Evolutionary conservation across 2,888 invertebrate genomes (phyloP).

Genomic region (Ceratothoa steindachneri): DNA sequence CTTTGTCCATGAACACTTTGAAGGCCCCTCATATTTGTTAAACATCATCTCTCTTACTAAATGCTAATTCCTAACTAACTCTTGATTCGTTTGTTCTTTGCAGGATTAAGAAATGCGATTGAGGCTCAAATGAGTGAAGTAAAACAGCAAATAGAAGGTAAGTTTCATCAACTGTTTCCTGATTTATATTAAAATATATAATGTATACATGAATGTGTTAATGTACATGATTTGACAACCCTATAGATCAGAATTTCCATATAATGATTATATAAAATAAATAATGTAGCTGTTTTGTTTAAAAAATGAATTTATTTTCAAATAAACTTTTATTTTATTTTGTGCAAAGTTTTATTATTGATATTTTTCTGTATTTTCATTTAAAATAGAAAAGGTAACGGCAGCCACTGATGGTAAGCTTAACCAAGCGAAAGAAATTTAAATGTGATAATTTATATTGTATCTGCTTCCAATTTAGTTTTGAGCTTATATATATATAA

Average conservation of each 20-base stretch:
- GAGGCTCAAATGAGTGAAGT: slow-evolving; percentile 95
- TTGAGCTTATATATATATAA: neutral
- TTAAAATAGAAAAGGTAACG: neutral
- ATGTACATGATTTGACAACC: too few relatives aligned
- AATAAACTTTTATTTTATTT: neutral
- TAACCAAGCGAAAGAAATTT: neutral
- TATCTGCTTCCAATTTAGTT: neutral
- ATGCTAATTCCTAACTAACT: too few relatives aligned
- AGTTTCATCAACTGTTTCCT: slow-evolving; percentile 52
- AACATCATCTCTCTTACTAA: too few relatives aligned
- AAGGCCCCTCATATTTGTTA: too few relatives aligned
- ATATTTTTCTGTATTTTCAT: neutral
- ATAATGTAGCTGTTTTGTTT: neutral
- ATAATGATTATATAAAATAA: neutral
- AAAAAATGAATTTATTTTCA: neutral
- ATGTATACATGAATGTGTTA: neutral
- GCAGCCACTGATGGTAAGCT: slow-evolving; percentile 4
- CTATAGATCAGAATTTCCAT: too few relatives aligned
- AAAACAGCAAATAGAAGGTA: slow-evolving; percentile 93
- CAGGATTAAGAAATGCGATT: slow-evolving; percentile 95
- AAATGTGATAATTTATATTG: neutral
- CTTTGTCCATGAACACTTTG: too few relatives aligned
- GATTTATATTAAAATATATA: neutral
- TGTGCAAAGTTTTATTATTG: neutral
- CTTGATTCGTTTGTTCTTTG: slow-evolving; percentile 59